A percentile compares a stretch with the other conserved stretches of the same genome.
phyloP scores from a whole-genome alignment of 1,140 invertebrate species.

The Babylonia areolata region DNA sequence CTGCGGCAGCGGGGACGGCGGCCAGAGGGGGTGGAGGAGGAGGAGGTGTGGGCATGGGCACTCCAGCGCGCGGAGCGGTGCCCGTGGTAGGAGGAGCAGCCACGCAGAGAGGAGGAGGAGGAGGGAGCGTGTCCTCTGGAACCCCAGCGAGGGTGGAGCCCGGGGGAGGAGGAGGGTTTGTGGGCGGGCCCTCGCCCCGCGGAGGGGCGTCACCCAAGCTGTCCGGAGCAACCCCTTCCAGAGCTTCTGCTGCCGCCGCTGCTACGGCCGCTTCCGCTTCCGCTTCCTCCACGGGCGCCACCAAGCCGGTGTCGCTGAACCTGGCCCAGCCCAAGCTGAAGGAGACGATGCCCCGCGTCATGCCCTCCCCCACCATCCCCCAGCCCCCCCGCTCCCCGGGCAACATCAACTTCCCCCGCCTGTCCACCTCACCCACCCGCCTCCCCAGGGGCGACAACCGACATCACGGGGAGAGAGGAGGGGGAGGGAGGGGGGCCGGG shows the following conservation, averaged over 20 bases:
- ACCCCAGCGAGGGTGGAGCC: not conserved
- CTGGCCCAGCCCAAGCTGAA: constrained; percentile 70
- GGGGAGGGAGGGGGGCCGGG: not conserved
- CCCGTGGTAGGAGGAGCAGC: not conserved
- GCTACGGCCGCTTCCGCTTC: too few relatives aligned
- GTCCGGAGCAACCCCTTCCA: not conserved
- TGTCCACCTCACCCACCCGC: constrained; percentile 64
- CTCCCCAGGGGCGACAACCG: not conserved
- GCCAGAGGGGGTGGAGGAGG: not conserved
- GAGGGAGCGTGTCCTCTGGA: not conserved
- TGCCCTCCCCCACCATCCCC: constrained; percentile 67
- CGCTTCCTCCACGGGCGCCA: constrained; percentile 19
- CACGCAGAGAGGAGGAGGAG: not conserved
- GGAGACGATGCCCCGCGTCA: constrained; percentile 63
- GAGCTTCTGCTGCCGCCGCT: too few relatives aligned
- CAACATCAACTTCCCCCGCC: constrained; percentile 67
- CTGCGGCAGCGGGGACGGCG: not conserved
- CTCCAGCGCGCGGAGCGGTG: not conserved
- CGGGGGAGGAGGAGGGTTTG: not conserved
- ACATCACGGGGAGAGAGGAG: not conserved
- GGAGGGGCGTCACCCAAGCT: not conserved
- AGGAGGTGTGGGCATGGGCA: not conserved
- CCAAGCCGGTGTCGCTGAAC: constrained; percentile 71
- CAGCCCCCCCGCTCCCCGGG: constrained; percentile 64
- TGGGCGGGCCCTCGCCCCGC: not conserved